phyloP scores from a whole-genome alignment of 2,888 invertebrate species.

The Diarsia dahlii region DNA sequence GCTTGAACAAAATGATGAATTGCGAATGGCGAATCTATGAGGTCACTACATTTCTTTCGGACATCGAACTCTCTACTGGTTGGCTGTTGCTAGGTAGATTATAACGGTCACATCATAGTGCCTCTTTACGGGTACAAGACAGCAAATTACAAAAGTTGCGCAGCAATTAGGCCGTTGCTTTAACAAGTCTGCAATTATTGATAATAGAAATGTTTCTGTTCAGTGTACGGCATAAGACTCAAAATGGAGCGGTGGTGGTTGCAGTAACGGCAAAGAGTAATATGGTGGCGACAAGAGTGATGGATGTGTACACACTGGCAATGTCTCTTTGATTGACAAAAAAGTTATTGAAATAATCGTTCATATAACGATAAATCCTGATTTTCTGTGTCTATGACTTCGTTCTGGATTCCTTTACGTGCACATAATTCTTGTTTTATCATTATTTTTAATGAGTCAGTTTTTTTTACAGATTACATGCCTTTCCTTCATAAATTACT shows the following conservation, averaged over 20 bases:
- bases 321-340: constrained; percentile 65
- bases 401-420: constrained; percentile 37
- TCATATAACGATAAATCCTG: constrained; percentile 51
- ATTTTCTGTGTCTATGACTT: constrained; percentile 42
- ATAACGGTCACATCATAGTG: constrained; percentile 83
- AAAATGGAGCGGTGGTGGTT: constrained; percentile 53
- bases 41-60: constrained; percentile 86
- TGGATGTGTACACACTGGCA: constrained; percentile 64
- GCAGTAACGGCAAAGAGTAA: constrained; percentile 46
- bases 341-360: constrained; percentile 64
- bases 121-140: constrained; percentile 74
- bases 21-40: constrained; percentile 86
- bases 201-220: constrained; percentile 57
- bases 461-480: background rate
- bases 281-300: constrained; percentile 60
- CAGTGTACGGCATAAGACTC: constrained; percentile 56
- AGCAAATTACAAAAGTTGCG: constrained; percentile 74
- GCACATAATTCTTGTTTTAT: constrained; percentile 14
- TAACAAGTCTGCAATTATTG: constrained; percentile 63
- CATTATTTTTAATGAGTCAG: constrained; percentile 35
- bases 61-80: constrained; percentile 84
- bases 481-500: background rate
- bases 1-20: constrained; percentile 86
- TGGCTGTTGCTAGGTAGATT: constrained; percentile 82
- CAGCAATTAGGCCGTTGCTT: constrained; percentile 70